Percentiles rank a stretch among this genome's conserved stretches.
Evolutionary conservation across 2,113 vertebrate genomes (phyloP).

Genomic region (Neopipo cinnamomea): DNA sequence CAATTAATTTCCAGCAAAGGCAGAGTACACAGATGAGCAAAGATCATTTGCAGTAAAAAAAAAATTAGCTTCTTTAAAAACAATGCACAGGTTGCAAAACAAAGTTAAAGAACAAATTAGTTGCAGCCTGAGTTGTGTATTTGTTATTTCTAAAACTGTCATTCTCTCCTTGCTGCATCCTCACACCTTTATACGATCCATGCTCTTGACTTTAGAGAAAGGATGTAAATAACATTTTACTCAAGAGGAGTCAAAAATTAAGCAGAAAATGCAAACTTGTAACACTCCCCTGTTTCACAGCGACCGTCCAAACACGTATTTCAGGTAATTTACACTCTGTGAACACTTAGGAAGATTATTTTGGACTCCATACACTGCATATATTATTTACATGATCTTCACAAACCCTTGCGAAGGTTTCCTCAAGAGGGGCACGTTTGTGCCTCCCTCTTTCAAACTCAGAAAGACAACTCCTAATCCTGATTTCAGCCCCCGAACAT

Average conservation of each 20-base stretch:
- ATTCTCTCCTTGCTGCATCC: not conserved
- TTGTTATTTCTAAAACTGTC: not conserved
- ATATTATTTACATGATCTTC: not conserved
- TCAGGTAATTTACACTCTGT: not conserved
- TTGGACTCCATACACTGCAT: not conserved
- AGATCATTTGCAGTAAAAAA: accelerated
- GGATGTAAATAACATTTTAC: not conserved
- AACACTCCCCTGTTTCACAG: not conserved
- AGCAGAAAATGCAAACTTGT: not conserved
- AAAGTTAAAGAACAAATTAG: not conserved
- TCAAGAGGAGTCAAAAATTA: not conserved
- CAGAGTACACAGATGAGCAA: not conserved
- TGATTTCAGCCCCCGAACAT: not conserved
- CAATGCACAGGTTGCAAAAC: not conserved
- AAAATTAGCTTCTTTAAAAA: not conserved
- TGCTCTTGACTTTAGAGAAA: not conserved
- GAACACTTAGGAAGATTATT: not conserved
- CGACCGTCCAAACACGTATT: not conserved
- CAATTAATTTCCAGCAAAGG: not conserved
- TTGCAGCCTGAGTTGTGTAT: not conserved
- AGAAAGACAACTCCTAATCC: not conserved
- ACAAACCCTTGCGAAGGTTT: not conserved
- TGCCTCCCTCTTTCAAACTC: not conserved
- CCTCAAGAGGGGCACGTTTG: not conserved
- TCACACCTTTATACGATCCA: not conserved